Evolutionary conservation across 2,797 vertebrate genomes (phyloP).

Genomic region (Aselliscus stoliczkanus): DNA sequence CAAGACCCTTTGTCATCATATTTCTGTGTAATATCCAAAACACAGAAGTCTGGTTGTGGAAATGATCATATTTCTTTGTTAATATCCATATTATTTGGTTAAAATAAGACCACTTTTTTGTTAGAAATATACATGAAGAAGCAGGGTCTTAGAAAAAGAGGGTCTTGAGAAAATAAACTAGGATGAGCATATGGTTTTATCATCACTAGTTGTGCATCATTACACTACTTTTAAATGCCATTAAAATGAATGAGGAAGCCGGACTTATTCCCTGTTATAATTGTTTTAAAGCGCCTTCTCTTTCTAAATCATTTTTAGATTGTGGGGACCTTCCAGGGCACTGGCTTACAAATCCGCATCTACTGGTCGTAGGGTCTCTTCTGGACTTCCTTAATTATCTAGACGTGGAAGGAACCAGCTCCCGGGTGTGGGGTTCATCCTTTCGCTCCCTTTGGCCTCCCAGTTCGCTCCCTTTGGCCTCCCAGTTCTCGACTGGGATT

Average conservation of each 20-base stretch:
- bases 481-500: neutral
- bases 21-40: neutral
- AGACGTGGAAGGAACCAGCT: neutral
- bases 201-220: neutral
- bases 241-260: neutral
- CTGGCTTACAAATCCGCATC: neutral
- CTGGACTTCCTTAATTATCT: neutral
- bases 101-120: neutral
- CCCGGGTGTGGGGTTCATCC: neutral
- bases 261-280: neutral
- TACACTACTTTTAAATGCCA: neutral
- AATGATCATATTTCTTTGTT: neutral
- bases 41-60: neutral
- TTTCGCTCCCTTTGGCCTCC: neutral
- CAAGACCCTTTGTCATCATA: neutral
- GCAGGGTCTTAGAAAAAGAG: neutral
- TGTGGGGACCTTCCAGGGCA: neutral
- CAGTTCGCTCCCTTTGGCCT: neutral
- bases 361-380: neutral
- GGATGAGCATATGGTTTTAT: neutral
- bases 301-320: neutral
- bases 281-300: neutral
- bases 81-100: neutral
- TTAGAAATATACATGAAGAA: neutral
- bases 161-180: neutral